Conservation (phyloP, 92 coral and sea anemone genomes). For the Palythoa grandiflora region DNA sequence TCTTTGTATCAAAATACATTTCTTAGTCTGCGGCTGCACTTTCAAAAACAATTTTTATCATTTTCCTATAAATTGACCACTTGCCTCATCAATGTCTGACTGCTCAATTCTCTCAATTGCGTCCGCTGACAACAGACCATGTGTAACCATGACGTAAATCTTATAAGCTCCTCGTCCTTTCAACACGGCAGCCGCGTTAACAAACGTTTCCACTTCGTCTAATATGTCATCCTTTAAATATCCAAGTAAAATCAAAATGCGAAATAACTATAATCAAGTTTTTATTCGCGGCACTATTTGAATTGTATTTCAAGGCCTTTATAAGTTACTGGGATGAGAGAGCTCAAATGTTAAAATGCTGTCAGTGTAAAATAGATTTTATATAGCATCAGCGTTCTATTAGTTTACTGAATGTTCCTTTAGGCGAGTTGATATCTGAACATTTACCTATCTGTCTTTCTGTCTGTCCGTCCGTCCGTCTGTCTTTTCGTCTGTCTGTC, state of each 20-base stretch:
- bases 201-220: conserved; percentile 90
- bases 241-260: background rate
- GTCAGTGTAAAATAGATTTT: too few species aligned
- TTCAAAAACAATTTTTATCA: background rate
- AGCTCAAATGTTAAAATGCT: too few species aligned
- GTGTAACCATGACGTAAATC: conserved; percentile 97
- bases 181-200: conserved; percentile 85
- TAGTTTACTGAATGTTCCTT: too few species aligned
- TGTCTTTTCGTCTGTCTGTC: too few species aligned
- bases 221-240: conserved; percentile 87
- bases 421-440: too few species aligned
- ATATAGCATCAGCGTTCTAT: too few species aligned
- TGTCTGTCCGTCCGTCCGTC: too few species aligned
- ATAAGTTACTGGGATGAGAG: too few species aligned
- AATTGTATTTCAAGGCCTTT: background rate
- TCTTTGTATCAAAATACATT: background rate
- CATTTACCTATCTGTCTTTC: too few species aligned
- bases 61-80: background rate
- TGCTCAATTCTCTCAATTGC: conserved; percentile 83
- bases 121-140: conserved; percentile 91
- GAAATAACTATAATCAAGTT: background rate
- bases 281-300: background rate
- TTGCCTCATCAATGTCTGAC: conserved; percentile 95
- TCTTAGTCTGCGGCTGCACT: background rate
- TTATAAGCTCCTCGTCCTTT: conserved; percentile 94